Conservation (phyloP, 2,888 invertebrate genomes). For the Macaria notata region DNA sequence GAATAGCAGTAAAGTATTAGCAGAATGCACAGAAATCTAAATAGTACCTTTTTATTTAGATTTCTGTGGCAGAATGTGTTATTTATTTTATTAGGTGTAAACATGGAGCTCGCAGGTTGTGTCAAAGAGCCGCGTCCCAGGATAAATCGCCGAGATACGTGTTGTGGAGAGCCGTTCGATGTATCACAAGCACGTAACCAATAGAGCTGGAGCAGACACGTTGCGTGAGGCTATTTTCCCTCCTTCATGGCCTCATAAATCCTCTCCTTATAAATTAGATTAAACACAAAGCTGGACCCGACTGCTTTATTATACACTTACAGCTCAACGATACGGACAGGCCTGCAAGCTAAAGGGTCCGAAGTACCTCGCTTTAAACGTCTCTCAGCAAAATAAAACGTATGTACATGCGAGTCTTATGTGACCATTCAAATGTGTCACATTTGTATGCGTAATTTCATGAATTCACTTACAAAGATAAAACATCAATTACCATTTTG, state of each 20-base stretch:
- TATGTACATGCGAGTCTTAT: too few relatives aligned
- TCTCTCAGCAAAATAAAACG: background rate
- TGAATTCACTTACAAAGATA: constrained; percentile 19
- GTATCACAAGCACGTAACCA: constrained; percentile 65
- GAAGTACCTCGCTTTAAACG: too few relatives aligned
- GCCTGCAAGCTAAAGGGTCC: too few relatives aligned
- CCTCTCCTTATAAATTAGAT: constrained; percentile 68
- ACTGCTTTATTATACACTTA: background rate
- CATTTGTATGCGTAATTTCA: constrained; percentile 9
- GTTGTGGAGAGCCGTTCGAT: constrained; percentile 56
- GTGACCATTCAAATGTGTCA: constrained; percentile 1
- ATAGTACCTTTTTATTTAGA: too few relatives aligned
- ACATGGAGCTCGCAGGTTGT: constrained; percentile 45
- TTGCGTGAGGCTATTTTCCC: constrained; percentile 67
- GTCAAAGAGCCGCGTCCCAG: constrained; percentile 49
- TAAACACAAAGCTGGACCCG: constrained; percentile 51
- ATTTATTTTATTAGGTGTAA: constrained; percentile 55
- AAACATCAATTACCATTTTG: constrained; percentile 24
- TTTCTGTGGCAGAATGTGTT: constrained; percentile 28
- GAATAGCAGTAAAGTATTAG: too few relatives aligned
- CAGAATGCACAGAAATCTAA: too few relatives aligned
- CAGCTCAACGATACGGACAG: background rate
- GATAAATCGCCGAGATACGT: constrained; percentile 60
- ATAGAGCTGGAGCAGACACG: constrained; percentile 60
- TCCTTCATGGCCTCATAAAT: constrained; percentile 63